Base-by-base conservation (phyloP, 92 coral and sea anemone species). In the Nematostella vectensis region DNA sequence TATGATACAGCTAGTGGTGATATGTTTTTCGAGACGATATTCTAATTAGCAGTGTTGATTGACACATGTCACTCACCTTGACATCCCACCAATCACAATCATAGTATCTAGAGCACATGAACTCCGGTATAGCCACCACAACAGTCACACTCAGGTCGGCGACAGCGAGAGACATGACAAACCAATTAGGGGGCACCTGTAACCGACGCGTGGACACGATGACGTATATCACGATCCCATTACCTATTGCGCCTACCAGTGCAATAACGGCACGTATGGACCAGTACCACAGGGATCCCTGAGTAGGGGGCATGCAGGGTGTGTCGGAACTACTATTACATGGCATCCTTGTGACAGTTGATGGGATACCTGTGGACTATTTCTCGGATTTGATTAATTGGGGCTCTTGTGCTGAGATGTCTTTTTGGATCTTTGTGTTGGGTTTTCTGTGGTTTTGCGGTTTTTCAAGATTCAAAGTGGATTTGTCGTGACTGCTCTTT, bases 21-120 rank as follows among this genome's bases (percentile, higher is more conserved):
- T n/a, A n/a, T n/a, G n/a, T n/a, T n/a, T n/a, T n/a, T n/a, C n/a
- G n/a, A n/a, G n/a, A n/a, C n/a, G n/a, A n/a, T n/a, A n/a, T n/a
- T n/a, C n/a, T n/a, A n/a, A n/a, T n/a, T n/a, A n/a, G n/a, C n/a
- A n/a, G n/a, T n/a, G n/a, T n/a, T n/a, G n/a, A n/a, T n/a, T n/a
- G n/a, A n/a, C n/a, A n/a, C n/a, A n/a, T n/a, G 40, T 6, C 40
- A 6, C 40, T 33, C 15, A 33, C 40, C 21, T 64, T 66, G 2
- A 66, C 55, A 22, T 47, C 47, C 72, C 72, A 66, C 72, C 72
- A 66, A 18, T 66, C 62, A 39, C 72, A 66, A 0, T 54, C 47
- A 25, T 9, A 45, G 15, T 55, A 45, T 0, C 54, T 55, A 15
- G 59, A 45, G 23, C 72, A 66, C 3, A 55, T 24, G 33, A 43